These are phyloP conservation scores for Ophraella communa DNA, from an alignment of 2,888 invertebrate species.

Conservation along the genomic window DNA sequence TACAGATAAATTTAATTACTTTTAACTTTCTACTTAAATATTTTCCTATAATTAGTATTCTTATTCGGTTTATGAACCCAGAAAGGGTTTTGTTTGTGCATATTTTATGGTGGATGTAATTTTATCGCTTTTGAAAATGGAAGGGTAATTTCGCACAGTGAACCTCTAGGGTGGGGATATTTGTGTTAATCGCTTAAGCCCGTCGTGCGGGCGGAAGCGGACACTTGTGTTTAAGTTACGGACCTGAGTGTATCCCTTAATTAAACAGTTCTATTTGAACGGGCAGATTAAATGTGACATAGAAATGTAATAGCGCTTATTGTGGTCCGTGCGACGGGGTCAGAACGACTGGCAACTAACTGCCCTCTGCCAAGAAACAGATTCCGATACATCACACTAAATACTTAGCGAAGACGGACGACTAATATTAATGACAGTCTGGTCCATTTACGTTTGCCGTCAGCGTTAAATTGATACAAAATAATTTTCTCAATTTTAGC, in stretches of 20 bases:
- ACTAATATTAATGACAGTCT: constrained; percentile 34
- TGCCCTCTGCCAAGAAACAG: constrained; percentile 36
- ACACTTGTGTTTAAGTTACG: constrained; percentile 62
- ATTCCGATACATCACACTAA: constrained; percentile 39
- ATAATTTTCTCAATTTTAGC: too few relatives aligned
- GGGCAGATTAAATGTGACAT: constrained; percentile 63
- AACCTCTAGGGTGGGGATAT: constrained; percentile 28
- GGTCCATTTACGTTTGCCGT: neutral
- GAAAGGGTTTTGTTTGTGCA: too few relatives aligned
- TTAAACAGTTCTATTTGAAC: constrained; percentile 63
- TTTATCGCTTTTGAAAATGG: neutral
- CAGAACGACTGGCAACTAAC: constrained; percentile 40
- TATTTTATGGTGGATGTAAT: neutral
- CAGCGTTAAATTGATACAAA: too few relatives aligned
- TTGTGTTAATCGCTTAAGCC: constrained; percentile 37
- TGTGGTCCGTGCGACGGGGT: constrained; percentile 55
- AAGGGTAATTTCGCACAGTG: neutral
- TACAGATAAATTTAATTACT: too few relatives aligned
- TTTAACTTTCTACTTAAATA: too few relatives aligned
- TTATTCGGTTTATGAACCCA: too few relatives aligned
- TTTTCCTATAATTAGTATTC: too few relatives aligned
- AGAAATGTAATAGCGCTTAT: constrained; percentile 62
- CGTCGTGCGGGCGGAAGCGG: constrained; percentile 48
- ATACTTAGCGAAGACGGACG: constrained; percentile 28
- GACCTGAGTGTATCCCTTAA: constrained; percentile 61